Base-by-base conservation (phyloP, 2,888 invertebrate genomes). In the Cinara cedri region DNA sequence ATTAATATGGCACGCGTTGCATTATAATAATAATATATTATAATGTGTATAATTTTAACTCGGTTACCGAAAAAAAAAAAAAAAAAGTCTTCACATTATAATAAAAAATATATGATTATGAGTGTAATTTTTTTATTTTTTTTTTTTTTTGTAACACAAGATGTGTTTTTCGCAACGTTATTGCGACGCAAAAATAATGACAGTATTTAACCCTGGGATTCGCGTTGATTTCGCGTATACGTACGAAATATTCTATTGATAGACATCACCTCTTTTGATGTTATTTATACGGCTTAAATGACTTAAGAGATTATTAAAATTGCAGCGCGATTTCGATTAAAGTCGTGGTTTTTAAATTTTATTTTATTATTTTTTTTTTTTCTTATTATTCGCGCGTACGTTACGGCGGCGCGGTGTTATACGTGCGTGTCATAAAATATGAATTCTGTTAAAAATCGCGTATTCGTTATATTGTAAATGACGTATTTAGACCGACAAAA, bases 401-500 rank as follows among this genome's bases (percentile, higher is more conserved):
- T 34, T 34, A 34, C 6, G 3, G 6, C 6, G 3, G 34, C 34
- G 19, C 44, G 24, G 44, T 57, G 55, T 72, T 44, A 44, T n/a
- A 13, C 6, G 34, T 49, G 49, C 49, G 26, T 62, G 46, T 72
- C 60, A 34, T 72, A 60, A 72, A 34, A 60, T 19, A 46, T 19
- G 60, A 46, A 60, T 72, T n/a, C 46, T 24, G 72, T 60, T 16
- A 72, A 72, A 60, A 3, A 72, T 49, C 46, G 60, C 60, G 26
- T 72, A 72, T 72, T 72, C 49, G 60, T 72, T 49, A 46, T 49
- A 46, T 72, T 60, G 62, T 63, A 62, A 49, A 63, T 34, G 62
- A 62, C 62, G 62, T 49, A 62, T 51, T 72, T 49, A 34, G 72
- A 63, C 72, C 51, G 62, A 72, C 51, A 63, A 72, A 72, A 72